These are phyloP conservation scores for Brachionus rubens DNA, from an alignment of 1,140 invertebrate species.

Conservation along the genomic window DNA sequence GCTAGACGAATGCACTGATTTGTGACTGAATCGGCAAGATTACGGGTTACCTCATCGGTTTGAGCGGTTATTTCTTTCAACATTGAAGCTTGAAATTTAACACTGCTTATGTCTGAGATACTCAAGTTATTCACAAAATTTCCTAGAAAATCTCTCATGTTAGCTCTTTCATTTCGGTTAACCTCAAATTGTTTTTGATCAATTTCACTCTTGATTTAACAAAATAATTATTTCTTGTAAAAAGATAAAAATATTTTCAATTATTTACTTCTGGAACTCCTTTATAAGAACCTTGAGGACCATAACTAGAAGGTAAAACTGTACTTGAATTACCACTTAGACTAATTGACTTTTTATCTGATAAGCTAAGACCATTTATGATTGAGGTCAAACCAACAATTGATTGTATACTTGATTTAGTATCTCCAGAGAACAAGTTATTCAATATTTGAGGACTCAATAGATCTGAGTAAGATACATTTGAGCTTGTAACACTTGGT, in stretches of 20 bases:
- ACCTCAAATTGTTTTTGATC: neutral
- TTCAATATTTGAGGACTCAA: neutral
- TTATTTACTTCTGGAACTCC: neutral
- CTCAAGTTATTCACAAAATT: conserved; percentile 15
- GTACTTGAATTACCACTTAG: neutral
- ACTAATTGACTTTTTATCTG: conserved; percentile 2
- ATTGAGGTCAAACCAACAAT: neutral
- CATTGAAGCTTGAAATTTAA: conserved; percentile 30
- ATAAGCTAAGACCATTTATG: neutral
- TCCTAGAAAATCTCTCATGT: conserved; percentile 10
- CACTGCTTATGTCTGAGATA: conserved; percentile 12
- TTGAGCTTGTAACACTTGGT: neutral
- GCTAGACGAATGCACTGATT: conserved; percentile 8
- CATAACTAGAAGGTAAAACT: neutral
- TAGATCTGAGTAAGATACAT: neutral
- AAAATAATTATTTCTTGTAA: neutral
- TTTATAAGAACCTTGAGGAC: neutral
- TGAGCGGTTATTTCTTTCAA: neutral
- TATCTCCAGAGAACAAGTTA: neutral
- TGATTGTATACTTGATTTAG: neutral
- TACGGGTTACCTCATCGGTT: conserved; percentile 25
- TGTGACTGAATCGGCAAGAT: neutral
- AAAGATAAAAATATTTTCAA: neutral
- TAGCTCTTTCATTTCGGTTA: conserved; percentile 36
- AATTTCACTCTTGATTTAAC: neutral